A percentile compares a stretch with the other conserved stretches of the same genome.
Evolutionary conservation across 2,113 vertebrate genomes (phyloP).

Genomic region (Stomatorhinus ivindoensis): DNA sequence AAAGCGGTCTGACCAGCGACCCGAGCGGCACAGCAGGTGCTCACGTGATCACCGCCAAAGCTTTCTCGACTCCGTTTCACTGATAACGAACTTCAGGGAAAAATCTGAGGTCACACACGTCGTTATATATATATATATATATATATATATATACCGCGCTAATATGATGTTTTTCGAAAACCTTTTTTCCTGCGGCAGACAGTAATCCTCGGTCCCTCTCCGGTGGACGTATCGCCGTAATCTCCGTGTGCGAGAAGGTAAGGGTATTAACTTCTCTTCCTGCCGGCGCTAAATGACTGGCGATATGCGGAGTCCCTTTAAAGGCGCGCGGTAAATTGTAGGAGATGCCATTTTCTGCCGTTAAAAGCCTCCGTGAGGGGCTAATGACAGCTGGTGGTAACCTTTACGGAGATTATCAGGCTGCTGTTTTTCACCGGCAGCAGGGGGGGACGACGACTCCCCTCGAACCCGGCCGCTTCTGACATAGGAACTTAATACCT

Average conservation of each 20-base stretch:
- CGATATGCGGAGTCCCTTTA: slow-evolving; percentile 50
- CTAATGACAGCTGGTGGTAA: slow-evolving; percentile 55
- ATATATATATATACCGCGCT: background rate
- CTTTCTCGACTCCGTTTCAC: background rate
- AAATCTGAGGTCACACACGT: background rate
- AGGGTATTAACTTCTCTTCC: slow-evolving; percentile 41
- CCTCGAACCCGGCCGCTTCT: slow-evolving; percentile 54
- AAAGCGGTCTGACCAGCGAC: background rate
- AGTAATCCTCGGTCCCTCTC: background rate
- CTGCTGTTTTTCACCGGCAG: slow-evolving; percentile 25
- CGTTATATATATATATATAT: background rate
- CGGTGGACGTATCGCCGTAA: slow-evolving; percentile 49
- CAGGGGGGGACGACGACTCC: slow-evolving; percentile 34
- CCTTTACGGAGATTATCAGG: slow-evolving; percentile 59
- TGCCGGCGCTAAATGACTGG: slow-evolving; percentile 43
- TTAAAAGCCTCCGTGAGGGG: slow-evolving; percentile 56
- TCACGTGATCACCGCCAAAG: background rate
- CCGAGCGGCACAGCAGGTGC: background rate
- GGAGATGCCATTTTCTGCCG: slow-evolving; percentile 44
- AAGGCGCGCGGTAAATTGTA: slow-evolving; percentile 53
- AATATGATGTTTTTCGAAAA: slow-evolving; percentile 10
- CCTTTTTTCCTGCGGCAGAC: background rate
- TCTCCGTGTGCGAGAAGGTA: slow-evolving; percentile 27
- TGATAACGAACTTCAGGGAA: background rate
- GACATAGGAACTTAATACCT: slow-evolving; percentile 69